Percentiles rank a stretch among this genome's conserved stretches.
Conservation (phyloP, 92 coral and sea anemone species). For the Umimayanthus kanabou region DNA sequence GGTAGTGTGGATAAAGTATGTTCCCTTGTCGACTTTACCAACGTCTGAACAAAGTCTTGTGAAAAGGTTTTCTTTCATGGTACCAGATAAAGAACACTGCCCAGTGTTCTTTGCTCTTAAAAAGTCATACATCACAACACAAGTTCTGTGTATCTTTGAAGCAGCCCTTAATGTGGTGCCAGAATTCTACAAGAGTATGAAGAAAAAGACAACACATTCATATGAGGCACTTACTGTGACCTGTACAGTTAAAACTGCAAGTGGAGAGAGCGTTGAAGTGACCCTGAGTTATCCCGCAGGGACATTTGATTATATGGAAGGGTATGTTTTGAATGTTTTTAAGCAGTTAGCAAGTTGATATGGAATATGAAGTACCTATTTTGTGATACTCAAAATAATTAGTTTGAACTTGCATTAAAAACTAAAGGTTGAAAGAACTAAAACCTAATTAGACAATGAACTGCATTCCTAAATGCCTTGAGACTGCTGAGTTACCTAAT, state of each 20-base stretch:
- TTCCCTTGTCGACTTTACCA: neutral
- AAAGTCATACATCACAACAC: neutral
- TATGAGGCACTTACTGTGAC: neutral
- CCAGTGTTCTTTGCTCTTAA: neutral
- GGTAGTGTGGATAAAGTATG: neutral
- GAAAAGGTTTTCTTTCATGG: neutral
- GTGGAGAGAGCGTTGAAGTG: conserved; percentile 8
- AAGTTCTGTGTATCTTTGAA: neutral
- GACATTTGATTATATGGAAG: conserved; percentile 2
- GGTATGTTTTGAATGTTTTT: neutral
- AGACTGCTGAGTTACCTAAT: no score
- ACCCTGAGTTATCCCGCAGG: conserved; percentile 20
- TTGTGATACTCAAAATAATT: no score
- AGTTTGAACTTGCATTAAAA: no score
- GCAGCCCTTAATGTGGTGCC: conserved; percentile 4
- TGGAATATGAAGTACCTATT: no score
- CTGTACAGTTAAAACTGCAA: neutral
- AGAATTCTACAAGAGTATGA: conserved; percentile 5
- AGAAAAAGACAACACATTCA: conserved; percentile 2
- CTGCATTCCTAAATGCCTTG: no score
- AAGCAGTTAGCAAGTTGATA: no score
- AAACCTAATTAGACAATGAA: no score
- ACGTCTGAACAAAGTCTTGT: neutral
- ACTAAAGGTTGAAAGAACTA: no score
- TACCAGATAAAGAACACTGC: conserved; percentile 11